Evolutionary conservation across 2,888 invertebrate genomes (phyloP).

Genomic region (Caenorhabditis angaria): DNA sequence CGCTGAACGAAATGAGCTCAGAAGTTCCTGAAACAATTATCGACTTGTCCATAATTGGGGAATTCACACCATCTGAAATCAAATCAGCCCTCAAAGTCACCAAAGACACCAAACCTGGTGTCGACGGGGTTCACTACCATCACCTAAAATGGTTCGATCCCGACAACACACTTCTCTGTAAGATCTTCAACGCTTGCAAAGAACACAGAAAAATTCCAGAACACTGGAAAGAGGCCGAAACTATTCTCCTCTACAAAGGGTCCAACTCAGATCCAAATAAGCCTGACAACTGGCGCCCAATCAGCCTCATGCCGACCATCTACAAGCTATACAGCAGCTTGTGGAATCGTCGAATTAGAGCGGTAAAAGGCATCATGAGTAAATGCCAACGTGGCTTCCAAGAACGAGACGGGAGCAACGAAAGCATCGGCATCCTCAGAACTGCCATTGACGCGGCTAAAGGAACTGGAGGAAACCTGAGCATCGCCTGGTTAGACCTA

Average conservation of each 20-base stretch:
- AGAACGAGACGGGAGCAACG: constrained; percentile 6
- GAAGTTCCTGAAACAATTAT: constrained; percentile 1
- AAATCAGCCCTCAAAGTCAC: not conserved
- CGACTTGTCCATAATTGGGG: not conserved
- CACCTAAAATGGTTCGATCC: constrained; percentile 11
- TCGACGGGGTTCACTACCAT: constrained; percentile 5
- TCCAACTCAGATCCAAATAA: not conserved
- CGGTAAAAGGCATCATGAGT: constrained; percentile 3
- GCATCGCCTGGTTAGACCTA: constrained; percentile 26
- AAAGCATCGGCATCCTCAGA: constrained; percentile 24
- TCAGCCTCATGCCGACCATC: constrained; percentile 13
- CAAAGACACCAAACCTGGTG: constrained; percentile 5
- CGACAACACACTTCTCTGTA: not conserved
- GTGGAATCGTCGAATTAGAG: constrained; percentile 7
- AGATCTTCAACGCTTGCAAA: not conserved
- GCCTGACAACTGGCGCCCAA: constrained; percentile 10
- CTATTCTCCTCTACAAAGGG: constrained; percentile 7
- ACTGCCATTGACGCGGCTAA: constrained; percentile 19
- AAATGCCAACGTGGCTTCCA: constrained; percentile 14
- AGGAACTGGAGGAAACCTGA: not conserved
- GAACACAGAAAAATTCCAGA: constrained; percentile 7
- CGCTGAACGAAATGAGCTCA: constrained; percentile 5
- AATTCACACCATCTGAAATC: not conserved
- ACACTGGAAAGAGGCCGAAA: constrained; percentile 13
- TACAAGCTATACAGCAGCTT: constrained; percentile 7